Conservation (phyloP, 2,113 vertebrate species). For the Podarcis muralis region DNA sequence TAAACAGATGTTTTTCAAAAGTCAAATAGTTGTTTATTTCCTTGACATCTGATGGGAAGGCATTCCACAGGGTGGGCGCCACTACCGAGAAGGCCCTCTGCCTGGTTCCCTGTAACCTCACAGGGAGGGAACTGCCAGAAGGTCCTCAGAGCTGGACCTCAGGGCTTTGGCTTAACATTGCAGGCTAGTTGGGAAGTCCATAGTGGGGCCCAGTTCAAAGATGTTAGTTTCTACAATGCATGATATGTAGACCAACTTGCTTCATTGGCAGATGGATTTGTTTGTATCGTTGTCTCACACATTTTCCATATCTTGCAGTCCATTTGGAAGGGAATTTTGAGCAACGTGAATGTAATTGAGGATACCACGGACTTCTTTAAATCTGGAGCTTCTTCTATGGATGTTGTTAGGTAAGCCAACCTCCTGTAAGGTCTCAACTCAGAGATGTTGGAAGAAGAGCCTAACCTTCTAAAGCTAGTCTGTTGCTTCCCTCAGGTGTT, state of each 20-base stretch:
- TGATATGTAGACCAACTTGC: background rate
- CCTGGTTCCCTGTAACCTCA: no score
- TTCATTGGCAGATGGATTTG: background rate
- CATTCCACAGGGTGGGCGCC: no score
- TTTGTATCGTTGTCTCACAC: background rate
- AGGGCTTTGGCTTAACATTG: background rate
- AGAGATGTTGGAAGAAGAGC: background rate
- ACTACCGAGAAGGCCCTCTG: no score
- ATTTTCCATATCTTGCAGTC: conserved; percentile 58
- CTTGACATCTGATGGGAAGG: no score
- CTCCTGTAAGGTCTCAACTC: background rate
- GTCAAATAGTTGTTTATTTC: no score
- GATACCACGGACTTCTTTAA: conserved; percentile 86
- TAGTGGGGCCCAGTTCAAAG: no score
- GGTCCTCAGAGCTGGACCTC: no score
- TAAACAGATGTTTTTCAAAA: no score
- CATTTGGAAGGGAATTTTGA: conserved; percentile 86
- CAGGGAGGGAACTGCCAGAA: no score
- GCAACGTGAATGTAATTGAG: conserved; percentile 77
- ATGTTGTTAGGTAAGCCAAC: conserved; percentile 80
- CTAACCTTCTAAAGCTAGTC: background rate
- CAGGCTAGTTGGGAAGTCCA: no score
- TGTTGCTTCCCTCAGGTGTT: no score
- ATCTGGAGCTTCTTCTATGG: conserved; percentile 86
- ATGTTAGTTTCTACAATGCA: no score